Evolutionary conservation across 2,113 vertebrate species (phyloP).

Genomic region (Callipepla californica): DNA sequence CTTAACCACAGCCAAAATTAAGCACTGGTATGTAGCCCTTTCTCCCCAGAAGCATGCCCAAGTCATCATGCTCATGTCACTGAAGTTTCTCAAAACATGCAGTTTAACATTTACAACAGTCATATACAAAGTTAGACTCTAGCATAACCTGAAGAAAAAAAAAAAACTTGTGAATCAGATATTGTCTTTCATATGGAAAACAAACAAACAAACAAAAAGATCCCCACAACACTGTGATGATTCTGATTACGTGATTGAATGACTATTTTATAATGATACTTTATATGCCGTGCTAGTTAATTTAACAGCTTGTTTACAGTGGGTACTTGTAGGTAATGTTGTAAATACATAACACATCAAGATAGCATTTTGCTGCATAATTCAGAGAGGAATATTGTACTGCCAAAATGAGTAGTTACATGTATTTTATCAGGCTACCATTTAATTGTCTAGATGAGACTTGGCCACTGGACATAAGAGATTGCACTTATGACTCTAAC

Average conservation of each 20-base stretch:
- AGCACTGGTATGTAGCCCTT: not conserved
- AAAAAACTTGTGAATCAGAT: not conserved
- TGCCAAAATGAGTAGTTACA: not conserved
- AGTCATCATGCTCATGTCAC: not conserved
- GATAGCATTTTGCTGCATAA: not conserved
- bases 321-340: constrained; percentile 46
- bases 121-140: not conserved
- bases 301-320: constrained; percentile 61
- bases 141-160: constrained; percentile 20
- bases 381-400: not conserved
- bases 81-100: not conserved
- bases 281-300: constrained; percentile 24
- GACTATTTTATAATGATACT: constrained; percentile 51
- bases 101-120: not conserved
- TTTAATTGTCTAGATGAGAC: constrained; percentile 19
- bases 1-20: not conserved
- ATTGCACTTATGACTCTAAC: not conserved
- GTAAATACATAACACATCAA: constrained; percentile 41
- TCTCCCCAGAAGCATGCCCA: not conserved
- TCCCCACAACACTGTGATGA: not conserved
- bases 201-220: not conserved
- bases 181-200: constrained; percentile 50
- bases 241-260: constrained; percentile 46
- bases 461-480: not conserved
- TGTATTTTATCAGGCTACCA: not conserved